Conservation (phyloP, 2,113 vertebrate species). For the Oreocharis arfaki region DNA sequence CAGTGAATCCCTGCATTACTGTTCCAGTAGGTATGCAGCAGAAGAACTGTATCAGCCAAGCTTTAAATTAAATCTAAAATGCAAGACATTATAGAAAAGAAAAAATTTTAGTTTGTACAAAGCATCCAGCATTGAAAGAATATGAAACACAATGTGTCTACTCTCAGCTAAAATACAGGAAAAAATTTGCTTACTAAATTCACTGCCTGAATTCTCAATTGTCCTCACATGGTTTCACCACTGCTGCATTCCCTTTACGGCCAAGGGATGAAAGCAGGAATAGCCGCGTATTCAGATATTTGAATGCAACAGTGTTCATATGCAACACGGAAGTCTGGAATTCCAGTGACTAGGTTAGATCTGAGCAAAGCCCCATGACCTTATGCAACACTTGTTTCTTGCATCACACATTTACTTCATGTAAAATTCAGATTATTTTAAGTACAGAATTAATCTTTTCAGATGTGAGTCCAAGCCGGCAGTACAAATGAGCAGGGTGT, state of each 20-base stretch:
- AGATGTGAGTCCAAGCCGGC: not conserved
- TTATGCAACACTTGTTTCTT: not conserved
- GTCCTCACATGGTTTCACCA: not conserved
- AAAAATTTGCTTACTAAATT: not conserved
- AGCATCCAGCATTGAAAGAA: not conserved
- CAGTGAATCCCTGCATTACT: not conserved
- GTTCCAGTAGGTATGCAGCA: not conserved
- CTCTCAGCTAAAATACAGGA: not conserved
- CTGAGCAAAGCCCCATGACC: not conserved
- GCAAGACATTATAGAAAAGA: not conserved
- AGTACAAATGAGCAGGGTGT: not conserved
- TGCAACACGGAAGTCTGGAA: not conserved
- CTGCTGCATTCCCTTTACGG: not conserved
- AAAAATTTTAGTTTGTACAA: not conserved
- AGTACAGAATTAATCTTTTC: not conserved
- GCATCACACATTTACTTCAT: not conserved
- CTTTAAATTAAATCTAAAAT: not conserved
- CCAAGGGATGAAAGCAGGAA: not conserved
- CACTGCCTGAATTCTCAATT: not conserved
- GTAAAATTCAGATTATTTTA: not conserved
- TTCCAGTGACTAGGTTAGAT: not conserved
- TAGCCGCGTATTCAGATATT: not conserved
- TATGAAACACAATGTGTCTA: not conserved
- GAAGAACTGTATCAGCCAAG: not conserved
- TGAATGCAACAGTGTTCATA: not conserved